A percentile compares a stretch with the other conserved stretches of the same genome.
Conservation (phyloP, 2,113 vertebrate species). For the Andinoacara biseriatus region DNA sequence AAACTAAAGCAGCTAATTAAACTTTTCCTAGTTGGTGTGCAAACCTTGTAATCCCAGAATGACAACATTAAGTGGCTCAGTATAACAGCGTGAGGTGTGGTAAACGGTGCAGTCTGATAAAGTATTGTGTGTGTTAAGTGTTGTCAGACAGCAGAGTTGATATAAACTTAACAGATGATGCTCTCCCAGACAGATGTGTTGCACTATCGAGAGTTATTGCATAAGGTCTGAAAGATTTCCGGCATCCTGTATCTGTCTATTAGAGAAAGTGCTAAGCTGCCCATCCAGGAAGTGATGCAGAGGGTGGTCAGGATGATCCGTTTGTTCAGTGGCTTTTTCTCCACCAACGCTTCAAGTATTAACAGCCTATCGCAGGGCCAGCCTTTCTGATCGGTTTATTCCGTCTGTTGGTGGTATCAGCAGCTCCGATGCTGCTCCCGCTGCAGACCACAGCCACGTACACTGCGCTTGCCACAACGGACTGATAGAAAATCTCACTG, state of each 20-base stretch:
- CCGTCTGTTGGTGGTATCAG: neutral
- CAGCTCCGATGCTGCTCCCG: neutral
- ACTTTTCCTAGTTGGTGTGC: neutral
- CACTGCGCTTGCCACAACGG: neutral
- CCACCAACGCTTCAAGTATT: neutral
- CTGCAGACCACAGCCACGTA: neutral
- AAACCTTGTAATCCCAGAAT: neutral
- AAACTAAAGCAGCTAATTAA: neutral
- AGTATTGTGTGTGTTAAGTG: neutral
- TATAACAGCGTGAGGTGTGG: neutral
- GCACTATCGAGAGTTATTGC: neutral
- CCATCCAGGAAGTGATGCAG: neutral
- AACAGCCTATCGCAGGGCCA: neutral
- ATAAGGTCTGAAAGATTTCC: neutral
- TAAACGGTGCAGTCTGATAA: neutral
- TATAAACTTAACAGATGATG: neutral
- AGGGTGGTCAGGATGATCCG: neutral
- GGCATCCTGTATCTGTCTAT: neutral
- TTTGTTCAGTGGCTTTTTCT: neutral
- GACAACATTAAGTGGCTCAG: neutral
- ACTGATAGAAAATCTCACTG: neutral
- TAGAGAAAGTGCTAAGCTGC: neutral
- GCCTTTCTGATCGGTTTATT: neutral
- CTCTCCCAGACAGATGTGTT: neutral
- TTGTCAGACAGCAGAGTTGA: neutral